Conservation (phyloP, 1,140 invertebrate species). For the Hirudo medicinalis region DNA sequence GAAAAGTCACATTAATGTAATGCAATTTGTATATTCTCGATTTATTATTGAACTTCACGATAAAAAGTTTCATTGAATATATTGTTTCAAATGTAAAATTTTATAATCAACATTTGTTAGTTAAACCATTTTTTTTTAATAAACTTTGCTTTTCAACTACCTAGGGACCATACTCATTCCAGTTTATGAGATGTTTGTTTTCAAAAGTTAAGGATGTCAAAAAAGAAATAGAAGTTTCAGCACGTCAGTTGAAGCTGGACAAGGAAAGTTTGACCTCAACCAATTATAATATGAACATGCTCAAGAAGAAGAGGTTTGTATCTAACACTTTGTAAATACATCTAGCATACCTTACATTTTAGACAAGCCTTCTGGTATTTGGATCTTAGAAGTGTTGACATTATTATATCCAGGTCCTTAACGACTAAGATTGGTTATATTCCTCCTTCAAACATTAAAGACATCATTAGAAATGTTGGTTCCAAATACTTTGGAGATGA, state of each 20-base stretch:
- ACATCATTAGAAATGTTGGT: conserved; percentile 9
- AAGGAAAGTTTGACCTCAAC: not conserved
- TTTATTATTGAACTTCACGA: too few species aligned
- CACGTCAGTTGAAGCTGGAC: not conserved
- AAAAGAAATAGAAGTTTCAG: not conserved
- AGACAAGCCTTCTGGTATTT: too few species aligned
- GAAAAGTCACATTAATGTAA: too few species aligned
- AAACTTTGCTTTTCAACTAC: too few species aligned
- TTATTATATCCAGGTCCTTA: not conserved
- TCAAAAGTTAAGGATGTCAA: not conserved
- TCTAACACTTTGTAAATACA: not conserved
- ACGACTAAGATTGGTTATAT: conserved; percentile 4
- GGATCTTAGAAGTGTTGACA: too few species aligned
- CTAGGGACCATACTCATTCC: too few species aligned
- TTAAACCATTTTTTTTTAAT: too few species aligned
- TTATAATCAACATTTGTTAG: too few species aligned
- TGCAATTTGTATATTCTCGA: too few species aligned
- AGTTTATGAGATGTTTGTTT: not conserved
- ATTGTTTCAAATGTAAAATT: too few species aligned
- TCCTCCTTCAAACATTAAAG: conserved; percentile 8
- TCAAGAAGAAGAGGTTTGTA: not conserved
- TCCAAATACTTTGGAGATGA: conserved; percentile 17
- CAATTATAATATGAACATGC: conserved; percentile 5
- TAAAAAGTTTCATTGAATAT: too few species aligned
- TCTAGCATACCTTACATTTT: too few species aligned